Evolutionary conservation across 2,797 vertebrate genomes (phyloP).

Genomic region (Enteromius fasciolatus): DNA sequence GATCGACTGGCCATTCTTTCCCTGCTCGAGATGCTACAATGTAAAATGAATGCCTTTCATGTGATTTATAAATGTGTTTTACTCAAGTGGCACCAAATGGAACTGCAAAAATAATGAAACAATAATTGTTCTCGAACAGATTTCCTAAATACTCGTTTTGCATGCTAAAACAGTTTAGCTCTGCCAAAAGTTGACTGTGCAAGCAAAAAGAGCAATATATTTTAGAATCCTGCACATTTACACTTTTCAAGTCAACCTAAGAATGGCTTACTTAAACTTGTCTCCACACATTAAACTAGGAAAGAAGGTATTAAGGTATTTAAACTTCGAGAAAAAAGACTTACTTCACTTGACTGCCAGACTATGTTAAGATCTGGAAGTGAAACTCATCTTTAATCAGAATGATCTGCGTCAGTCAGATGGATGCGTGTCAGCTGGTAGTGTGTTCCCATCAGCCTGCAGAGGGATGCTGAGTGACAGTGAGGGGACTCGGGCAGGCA

Average conservation of each 20-base stretch:
- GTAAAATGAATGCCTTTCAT: neutral
- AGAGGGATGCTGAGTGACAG: slow-evolving; percentile 32
- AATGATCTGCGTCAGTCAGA: slow-evolving; percentile 15
- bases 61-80: neutral
- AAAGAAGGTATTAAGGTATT: neutral
- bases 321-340: neutral
- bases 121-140: neutral
- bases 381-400: slow-evolving; percentile 31
- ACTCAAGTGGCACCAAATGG: neutral
- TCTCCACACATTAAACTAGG: neutral
- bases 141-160: neutral
- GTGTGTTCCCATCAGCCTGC: slow-evolving; percentile 10
- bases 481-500: slow-evolving; percentile 14
- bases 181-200: neutral
- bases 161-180: neutral
- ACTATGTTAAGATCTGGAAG: slow-evolving; percentile 14
- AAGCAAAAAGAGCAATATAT: slow-evolving; percentile 8
- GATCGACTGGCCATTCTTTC: neutral
- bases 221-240: neutral
- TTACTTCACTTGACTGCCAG: slow-evolving; percentile 2
- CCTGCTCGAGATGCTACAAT: neutral
- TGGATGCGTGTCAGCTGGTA: slow-evolving; percentile 6
- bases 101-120: neutral
- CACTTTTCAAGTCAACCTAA: neutral
- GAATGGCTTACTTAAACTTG: neutral